Percentiles rank a stretch among this genome's conserved stretches.
These are phyloP conservation scores for Sinonovacula constricta DNA, from an alignment of 1,140 invertebrate species.

Conservation along the genomic window DNA sequence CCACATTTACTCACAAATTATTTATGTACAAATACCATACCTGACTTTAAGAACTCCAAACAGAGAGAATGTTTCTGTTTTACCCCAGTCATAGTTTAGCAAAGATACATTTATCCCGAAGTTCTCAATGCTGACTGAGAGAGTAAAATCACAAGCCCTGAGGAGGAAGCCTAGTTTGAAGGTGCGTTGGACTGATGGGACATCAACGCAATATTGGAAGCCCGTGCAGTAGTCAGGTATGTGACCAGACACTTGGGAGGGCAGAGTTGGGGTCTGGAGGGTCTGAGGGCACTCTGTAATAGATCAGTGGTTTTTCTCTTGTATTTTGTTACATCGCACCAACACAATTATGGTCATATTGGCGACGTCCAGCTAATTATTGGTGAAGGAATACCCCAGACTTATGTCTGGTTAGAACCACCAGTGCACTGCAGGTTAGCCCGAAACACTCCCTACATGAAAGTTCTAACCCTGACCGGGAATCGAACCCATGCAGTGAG, in stretches of 20 bases:
- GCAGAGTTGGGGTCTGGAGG: conserved; percentile 10
- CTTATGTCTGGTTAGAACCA: too few species aligned
- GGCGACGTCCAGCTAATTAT: too few species aligned
- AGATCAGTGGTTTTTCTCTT: too few species aligned
- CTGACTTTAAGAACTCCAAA: conserved; percentile 6
- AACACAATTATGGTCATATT: too few species aligned
- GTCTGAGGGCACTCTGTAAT: conserved; percentile 18
- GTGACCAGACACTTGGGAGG: conserved; percentile 12
- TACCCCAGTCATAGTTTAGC: conserved; percentile 45
- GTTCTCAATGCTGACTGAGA: conserved; percentile 49
- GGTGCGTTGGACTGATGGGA: conserved; percentile 18
- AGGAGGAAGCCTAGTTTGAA: conserved; percentile 38
- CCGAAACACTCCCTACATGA: too few species aligned
- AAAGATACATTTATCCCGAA: conserved; percentile 31
- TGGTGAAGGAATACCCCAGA: too few species aligned
- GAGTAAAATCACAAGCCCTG: conserved; percentile 33
- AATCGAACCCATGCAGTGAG: too few species aligned
- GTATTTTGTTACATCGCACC: too few species aligned
- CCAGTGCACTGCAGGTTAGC: too few species aligned
- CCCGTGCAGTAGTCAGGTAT: conserved; percentile 52
- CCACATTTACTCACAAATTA: too few species aligned
- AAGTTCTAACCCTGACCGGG: too few species aligned
- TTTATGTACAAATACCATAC: too few species aligned
- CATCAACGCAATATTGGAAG: conserved; percentile 38
- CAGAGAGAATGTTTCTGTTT: conserved; percentile 10